phyloP scores from a whole-genome alignment of 2,797 vertebrate species.

The Macropodus opercularis region DNA sequence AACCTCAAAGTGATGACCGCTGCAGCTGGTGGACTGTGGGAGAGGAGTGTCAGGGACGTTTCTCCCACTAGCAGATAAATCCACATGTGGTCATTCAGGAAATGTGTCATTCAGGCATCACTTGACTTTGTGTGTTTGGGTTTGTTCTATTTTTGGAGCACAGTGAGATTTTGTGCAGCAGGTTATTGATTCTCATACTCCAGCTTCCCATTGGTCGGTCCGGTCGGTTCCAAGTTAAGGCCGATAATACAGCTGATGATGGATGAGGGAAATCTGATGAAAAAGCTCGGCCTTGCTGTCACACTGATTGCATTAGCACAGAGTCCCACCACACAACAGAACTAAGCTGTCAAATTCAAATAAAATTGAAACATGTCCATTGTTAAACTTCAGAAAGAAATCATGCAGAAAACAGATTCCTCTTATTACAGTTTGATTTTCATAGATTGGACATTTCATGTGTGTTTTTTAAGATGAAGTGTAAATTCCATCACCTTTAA shows the following conservation, averaged over 20 bases:
- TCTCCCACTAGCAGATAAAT: slow-evolving; percentile 39
- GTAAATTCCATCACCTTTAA: too few species aligned
- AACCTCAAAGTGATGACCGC: slow-evolving; percentile 14
- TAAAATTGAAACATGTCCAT: too few species aligned
- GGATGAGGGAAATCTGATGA: slow-evolving; percentile 7
- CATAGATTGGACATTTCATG: too few species aligned
- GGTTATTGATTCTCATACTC: slow-evolving; percentile 60
- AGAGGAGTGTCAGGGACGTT: slow-evolving; percentile 36
- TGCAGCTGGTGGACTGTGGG: slow-evolving; percentile 29
- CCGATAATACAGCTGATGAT: slow-evolving; percentile 8
- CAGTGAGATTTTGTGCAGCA: slow-evolving; percentile 25
- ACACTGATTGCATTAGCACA: too few species aligned
- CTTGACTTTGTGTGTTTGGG: slow-evolving; percentile 17
- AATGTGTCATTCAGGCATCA: slow-evolving; percentile 26
- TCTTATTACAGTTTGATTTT: too few species aligned
- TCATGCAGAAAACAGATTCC: too few species aligned
- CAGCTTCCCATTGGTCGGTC: slow-evolving; percentile 45
- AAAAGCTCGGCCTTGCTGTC: slow-evolving; percentile 2
- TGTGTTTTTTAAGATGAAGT: too few species aligned
- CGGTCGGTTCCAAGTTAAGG: slow-evolving; percentile 18
- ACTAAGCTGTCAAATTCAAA: too few species aligned
- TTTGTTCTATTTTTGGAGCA: slow-evolving; percentile 53
- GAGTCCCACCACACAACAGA: too few species aligned
- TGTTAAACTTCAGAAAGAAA: too few species aligned
- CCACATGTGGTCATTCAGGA: slow-evolving; percentile 29